Evolutionary conservation across 2,113 vertebrate species (phyloP).

Genomic region (Ammodytes dubius): DNA sequence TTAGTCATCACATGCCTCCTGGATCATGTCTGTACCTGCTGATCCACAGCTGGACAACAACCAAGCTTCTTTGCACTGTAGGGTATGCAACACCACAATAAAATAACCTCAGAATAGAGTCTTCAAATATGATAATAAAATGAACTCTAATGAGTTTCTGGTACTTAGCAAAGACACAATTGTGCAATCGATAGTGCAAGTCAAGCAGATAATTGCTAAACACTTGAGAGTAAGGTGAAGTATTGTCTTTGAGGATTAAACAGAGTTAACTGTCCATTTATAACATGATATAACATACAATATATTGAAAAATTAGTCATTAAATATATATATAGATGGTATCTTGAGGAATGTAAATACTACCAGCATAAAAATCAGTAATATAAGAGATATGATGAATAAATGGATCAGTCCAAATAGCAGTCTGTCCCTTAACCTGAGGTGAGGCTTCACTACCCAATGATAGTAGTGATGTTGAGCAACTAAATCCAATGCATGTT

Average conservation of each 20-base stretch:
- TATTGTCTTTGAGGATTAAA: not conserved
- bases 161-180: not conserved
- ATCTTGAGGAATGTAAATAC: not conserved
- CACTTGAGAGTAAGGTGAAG: not conserved
- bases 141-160: not conserved
- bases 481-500: not conserved
- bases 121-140: not conserved
- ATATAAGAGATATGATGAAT: not conserved
- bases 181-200: not conserved
- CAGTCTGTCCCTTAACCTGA: not conserved
- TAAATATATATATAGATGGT: not conserved
- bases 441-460: not conserved
- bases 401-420: not conserved
- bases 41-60: conserved; percentile 7
- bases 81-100: not conserved
- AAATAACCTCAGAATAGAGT: not conserved
- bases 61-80: not conserved
- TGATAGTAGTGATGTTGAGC: not conserved
- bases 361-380: not conserved
- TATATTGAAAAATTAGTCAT: not conserved
- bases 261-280: not conserved
- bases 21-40: conserved; percentile 46
- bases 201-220: not conserved
- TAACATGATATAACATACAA: not conserved
- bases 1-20: conserved; percentile 41